These are phyloP conservation scores for Campoplex nolae DNA, from an alignment of 2,888 invertebrate genomes.

Conservation along the genomic window DNA sequence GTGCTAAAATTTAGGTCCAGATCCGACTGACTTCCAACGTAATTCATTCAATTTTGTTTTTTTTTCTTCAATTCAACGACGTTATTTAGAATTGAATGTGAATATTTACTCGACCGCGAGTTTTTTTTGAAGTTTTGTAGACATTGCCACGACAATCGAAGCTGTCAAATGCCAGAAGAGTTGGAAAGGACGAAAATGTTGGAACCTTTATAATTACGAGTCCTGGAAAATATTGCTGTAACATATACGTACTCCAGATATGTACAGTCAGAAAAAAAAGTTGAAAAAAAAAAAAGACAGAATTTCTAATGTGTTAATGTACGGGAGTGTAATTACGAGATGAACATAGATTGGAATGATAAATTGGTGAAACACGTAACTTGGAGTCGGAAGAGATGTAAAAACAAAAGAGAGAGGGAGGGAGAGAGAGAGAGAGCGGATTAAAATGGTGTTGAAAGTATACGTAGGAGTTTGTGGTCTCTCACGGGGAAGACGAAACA, in stretches of 20 bases:
- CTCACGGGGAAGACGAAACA: constrained; percentile 70
- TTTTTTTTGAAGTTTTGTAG: background rate
- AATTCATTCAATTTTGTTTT: background rate
- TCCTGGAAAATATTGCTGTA: background rate
- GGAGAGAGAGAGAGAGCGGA: background rate
- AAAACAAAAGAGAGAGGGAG: background rate
- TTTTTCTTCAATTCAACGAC: background rate
- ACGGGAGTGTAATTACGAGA: constrained; percentile 41
- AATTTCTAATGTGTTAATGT: constrained; percentile 36
- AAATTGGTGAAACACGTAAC: background rate
- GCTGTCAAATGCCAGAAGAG: background rate
- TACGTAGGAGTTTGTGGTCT: constrained; percentile 50
- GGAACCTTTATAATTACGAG: background rate
- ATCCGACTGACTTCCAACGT: background rate
- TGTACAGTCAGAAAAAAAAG: background rate
- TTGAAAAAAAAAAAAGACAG: constrained; percentile 21
- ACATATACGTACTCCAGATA: constrained; percentile 4
- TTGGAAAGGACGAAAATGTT: background rate
- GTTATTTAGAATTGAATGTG: background rate
- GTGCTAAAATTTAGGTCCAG: background rate
- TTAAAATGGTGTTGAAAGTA: constrained; percentile 44
- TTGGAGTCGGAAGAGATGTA: background rate
- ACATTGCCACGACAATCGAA: background rate
- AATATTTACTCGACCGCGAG: background rate
- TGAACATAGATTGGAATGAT: constrained; percentile 37